Evolutionary conservation across 35 echinoderm and acorn worm genomes (phyloP), one percentile per base, ranked within the genome.

Genomic region (Ophiothrix spiculata): DNA sequence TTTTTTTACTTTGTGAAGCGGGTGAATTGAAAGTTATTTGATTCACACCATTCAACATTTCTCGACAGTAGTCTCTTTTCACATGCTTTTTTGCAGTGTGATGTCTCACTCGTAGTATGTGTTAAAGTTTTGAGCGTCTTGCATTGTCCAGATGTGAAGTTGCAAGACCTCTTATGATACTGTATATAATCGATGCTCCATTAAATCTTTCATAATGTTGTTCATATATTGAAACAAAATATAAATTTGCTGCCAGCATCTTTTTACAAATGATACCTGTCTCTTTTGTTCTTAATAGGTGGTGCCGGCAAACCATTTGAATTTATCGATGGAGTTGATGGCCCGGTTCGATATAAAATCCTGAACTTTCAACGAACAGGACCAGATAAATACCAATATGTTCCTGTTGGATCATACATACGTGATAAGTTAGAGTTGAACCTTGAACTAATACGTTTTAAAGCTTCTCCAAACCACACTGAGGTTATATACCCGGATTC

Each of bases 321-420:
- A 21, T 97, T 97, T 73, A 85, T 83, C 31, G 32, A 39, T 74
- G 81, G 87, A 39, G 87, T 83, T 11, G 90, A 97, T 39, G 94
- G 94, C 4, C 94, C 90, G 29, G 86, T 86, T 0, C 82, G 88
- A 31, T 97, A 97, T 32, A 87, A 88, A 37, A 87, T 97, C 10
- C 74, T 97, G 45, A 90, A 97, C 78, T 97, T 80, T 76, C 82
- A 93, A 74, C 94, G 90, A 49, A 89, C 63, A 1, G 28, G 15
- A 31, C 84, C 82, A 0, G 91, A 77, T 13, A 86, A 87, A 16
- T 93, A 87, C 37, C 60, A 38, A 13, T 97, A 93, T 23, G 79
- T 87, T 0, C 40, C 54, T 16, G 82, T 97, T 0, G 94, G 94
- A 37, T 37, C 37, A 21, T 97, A 86, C 79, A 2, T 69, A 1